Percentiles rank a stretch among this genome's conserved stretches.
phyloP scores from a whole-genome alignment of 2,797 vertebrate species.

The Sebastes alutus region DNA sequence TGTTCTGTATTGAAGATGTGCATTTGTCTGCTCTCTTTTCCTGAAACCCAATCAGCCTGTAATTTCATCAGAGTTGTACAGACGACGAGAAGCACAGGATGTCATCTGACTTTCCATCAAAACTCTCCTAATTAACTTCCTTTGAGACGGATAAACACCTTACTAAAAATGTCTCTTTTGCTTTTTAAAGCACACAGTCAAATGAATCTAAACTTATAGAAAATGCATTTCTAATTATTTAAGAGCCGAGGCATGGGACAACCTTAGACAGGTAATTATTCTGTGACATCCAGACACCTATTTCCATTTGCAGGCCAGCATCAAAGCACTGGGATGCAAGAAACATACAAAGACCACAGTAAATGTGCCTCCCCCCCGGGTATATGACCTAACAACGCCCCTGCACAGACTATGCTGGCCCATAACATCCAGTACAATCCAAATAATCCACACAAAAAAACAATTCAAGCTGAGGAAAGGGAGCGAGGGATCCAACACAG shows the following conservation, averaged over 20 bases:
- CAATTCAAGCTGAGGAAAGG: constrained; percentile 50
- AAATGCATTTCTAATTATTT: constrained; percentile 41
- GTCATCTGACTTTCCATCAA: constrained; percentile 45
- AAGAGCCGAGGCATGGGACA: constrained; percentile 11
- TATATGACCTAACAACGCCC: constrained; percentile 49
- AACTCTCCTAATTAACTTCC: constrained; percentile 34
- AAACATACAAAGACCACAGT: constrained; percentile 51
- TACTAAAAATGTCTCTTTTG: constrained; percentile 31
- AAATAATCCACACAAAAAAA: constrained; percentile 52
- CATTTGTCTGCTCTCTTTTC: constrained; percentile 41
- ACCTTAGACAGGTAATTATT: constrained; percentile 69
- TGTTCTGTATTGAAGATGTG: constrained; percentile 26
- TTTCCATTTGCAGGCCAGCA: constrained; percentile 73
- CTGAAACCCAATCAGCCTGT: constrained; percentile 40
- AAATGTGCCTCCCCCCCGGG: constrained; percentile 41
- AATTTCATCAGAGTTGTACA: constrained; percentile 37
- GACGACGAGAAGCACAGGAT: constrained; percentile 46
- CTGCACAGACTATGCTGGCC: constrained; percentile 29
- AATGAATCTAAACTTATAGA: constrained; percentile 7
- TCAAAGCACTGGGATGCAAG: constrained; percentile 63
- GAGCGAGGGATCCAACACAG: constrained; percentile 43
- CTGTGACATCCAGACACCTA: constrained; percentile 57
- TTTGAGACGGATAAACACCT: constrained; percentile 32
- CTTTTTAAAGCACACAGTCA: constrained; percentile 13
- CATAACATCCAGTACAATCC: constrained; percentile 40